Base-by-base conservation (phyloP, 2,113 vertebrate species). In the Pardalotus punctatus region DNA sequence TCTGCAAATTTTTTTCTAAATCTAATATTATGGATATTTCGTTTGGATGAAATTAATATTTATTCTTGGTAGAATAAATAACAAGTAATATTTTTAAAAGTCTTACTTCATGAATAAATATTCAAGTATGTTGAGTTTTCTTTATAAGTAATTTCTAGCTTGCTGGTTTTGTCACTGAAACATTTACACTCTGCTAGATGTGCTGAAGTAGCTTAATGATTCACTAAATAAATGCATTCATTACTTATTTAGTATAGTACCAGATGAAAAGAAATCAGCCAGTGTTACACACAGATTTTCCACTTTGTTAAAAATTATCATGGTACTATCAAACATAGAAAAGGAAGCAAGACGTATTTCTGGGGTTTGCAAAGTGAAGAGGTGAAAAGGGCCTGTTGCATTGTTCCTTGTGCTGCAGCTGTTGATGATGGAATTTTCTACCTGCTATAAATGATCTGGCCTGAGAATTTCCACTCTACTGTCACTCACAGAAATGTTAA, bases 171-270 rank as follows among this genome's bases (percentile, higher is more conserved):
- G 77, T 48, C 48, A 96, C 81, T 83, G 71, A 91, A 77, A 47
- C 48, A 50, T 50, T 87, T 85, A 77, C 47, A 90, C 10, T 90
- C 65, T 17, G 14, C 60, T 94, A 89, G 57, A 95, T 74, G 76
- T 90, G 67, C n/a, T 90, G 81, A 97, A 93, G 58, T 92, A 94
- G 66, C 79, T 97, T 94, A 85, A 94, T 93, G 94, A 95, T 94
- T 92, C 89, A 95, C 88, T 94, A 96, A 96, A 97, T 93, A 96
- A 95, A 95, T 93, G 53, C 54, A 81, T 94, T 96, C 43, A 72
- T 97, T 97, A 95, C 81, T 95, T 93, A 96, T 94, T 96, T 81
- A 91, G 28, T 31, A 56, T 21, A 86, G 88, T 58, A 81, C n/a
- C 42, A 82, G 74, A 94, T 76, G 53, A 96, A 93, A 97, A 86